Evolutionary conservation across 2,113 vertebrate genomes (phyloP).

Genomic region (Ophiodon elongatus): DNA sequence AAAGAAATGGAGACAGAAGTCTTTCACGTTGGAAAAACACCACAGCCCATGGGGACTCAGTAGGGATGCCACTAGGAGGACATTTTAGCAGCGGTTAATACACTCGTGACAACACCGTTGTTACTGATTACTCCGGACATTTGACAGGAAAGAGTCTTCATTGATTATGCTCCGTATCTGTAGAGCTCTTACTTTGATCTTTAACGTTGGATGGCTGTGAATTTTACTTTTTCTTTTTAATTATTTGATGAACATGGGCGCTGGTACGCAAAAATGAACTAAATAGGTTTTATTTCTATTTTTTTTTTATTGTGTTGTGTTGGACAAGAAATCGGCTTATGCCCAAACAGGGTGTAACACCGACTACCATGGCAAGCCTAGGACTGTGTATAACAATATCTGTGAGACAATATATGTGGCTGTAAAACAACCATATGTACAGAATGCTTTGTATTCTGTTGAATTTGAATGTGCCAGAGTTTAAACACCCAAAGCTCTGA

Average conservation of each 20-base stretch:
- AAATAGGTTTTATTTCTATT: neutral
- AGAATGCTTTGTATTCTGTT: slow-evolving; percentile 18
- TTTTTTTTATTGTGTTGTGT: no score
- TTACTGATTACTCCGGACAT: neutral
- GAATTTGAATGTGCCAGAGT: slow-evolving; percentile 29
- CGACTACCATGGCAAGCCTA: neutral
- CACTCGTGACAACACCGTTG: neutral
- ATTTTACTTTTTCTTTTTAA: neutral
- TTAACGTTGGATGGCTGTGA: neutral
- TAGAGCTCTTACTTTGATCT: neutral
- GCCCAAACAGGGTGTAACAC: neutral
- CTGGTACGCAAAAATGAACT: neutral
- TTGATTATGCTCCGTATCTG: neutral
- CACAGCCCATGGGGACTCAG: slow-evolving; percentile 3
- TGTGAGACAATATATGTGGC: slow-evolving; percentile 25
- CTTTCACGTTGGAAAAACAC: slow-evolving; percentile 43
- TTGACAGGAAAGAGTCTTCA: neutral
- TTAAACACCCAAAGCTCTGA: slow-evolving; percentile 40
- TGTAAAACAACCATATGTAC: slow-evolving; percentile 33
- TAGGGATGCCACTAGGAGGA: neutral
- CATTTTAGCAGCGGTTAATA: neutral
- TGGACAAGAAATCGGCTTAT: neutral
- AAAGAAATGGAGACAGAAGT: slow-evolving; percentile 42
- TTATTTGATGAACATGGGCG: neutral
- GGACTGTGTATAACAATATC: slow-evolving; percentile 19